Evolutionary conservation across 1,140 invertebrate genomes (phyloP).

Genomic region (Globodera rostochiensis): DNA sequence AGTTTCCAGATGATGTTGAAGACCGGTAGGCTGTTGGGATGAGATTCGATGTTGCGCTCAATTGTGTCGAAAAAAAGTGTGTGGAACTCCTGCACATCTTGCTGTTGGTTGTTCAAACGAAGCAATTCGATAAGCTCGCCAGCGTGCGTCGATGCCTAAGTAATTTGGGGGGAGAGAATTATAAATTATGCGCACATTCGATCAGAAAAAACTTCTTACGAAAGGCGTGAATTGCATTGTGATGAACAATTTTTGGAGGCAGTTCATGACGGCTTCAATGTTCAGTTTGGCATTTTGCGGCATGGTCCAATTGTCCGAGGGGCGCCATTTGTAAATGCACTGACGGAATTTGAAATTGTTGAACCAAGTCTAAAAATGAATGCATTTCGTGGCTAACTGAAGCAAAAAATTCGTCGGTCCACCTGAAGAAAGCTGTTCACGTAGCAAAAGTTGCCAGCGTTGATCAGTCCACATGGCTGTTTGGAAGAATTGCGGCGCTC

Average conservation of each 20-base stretch:
- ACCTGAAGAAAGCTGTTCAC: slow-evolving; percentile 64
- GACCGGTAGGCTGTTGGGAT: slow-evolving; percentile 54
- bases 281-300: slow-evolving; percentile 53
- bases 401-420: too few relatives aligned
- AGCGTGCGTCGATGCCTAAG: slow-evolving; percentile 50
- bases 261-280: slow-evolving; percentile 56
- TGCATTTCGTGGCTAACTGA: not conserved
- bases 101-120: slow-evolving; percentile 56
- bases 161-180: not conserved
- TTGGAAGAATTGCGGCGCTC: slow-evolving; percentile 41
- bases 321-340: slow-evolving; percentile 56
- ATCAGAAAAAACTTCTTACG: slow-evolving; percentile 39
- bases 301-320: slow-evolving; percentile 36
- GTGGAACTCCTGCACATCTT: slow-evolving; percentile 64
- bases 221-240: slow-evolving; percentile 59
- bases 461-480: slow-evolving; percentile 57
- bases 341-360: slow-evolving; percentile 62
- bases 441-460: slow-evolving; percentile 62
- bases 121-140: slow-evolving; percentile 48
- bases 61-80: slow-evolving; percentile 56
- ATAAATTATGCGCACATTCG: too few relatives aligned
- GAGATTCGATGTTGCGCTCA: slow-evolving; percentile 47
- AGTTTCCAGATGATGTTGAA: slow-evolving; percentile 18
- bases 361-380: slow-evolving; percentile 56
- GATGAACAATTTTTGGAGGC: slow-evolving; percentile 58